phyloP scores from a whole-genome alignment of 2,113 vertebrate species.

The Pagrus major region DNA sequence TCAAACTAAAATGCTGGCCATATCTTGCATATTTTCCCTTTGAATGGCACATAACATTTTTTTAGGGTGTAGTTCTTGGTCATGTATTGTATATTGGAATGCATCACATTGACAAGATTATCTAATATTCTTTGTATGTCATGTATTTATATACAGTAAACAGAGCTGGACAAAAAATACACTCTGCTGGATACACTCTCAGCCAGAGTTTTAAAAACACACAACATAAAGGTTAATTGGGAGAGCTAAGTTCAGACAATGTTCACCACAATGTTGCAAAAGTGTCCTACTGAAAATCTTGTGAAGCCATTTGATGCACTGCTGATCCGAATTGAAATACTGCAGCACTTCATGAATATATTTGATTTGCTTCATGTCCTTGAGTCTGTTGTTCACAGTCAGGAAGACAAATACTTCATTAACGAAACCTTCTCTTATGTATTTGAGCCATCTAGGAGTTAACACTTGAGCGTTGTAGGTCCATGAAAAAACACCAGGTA shows the following conservation, averaged over 20 bases:
- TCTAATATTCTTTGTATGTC: not conserved
- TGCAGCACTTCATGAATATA: not conserved
- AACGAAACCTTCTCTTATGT: not conserved
- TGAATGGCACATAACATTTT: no score
- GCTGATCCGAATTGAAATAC: not conserved
- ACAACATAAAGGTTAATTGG: not conserved
- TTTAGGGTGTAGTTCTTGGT: not conserved
- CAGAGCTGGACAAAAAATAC: no score
- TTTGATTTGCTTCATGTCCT: slow-evolving; percentile 6
- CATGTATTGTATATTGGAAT: not conserved
- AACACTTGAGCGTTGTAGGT: slow-evolving; percentile 43
- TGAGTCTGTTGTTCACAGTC: not conserved
- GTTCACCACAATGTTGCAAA: not conserved
- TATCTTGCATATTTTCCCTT: no score
- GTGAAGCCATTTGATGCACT: not conserved
- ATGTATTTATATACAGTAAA: not conserved
- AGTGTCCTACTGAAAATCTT: not conserved
- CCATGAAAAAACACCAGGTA: slow-evolving; percentile 37
- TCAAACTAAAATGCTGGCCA: no score
- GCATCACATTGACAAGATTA: not conserved
- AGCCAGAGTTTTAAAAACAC: no score
- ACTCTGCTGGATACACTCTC: not conserved
- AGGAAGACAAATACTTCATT: not conserved
- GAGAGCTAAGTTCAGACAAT: not conserved
- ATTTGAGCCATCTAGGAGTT: slow-evolving; percentile 27